Evolutionary conservation across 2,113 vertebrate species (phyloP).

Genomic region (Upupa epops): DNA sequence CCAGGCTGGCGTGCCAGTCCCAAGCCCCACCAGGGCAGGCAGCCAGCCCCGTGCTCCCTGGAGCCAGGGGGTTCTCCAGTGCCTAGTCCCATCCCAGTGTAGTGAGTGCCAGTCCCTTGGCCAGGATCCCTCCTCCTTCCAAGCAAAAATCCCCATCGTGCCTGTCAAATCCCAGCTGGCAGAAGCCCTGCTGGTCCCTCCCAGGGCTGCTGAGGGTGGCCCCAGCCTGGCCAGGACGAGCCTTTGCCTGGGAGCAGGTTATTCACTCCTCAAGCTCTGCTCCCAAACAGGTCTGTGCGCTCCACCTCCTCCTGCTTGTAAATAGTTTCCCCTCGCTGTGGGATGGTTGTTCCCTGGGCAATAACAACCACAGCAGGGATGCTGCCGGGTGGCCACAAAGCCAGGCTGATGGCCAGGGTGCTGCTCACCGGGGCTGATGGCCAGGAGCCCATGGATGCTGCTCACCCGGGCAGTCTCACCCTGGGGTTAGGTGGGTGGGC

Average conservation of each 20-base stretch:
- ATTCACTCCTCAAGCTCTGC: constrained; percentile 2
- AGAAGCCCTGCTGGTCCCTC: not conserved
- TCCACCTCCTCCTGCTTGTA: constrained; percentile 20
- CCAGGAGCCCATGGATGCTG: not conserved
- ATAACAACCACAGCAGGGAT: not conserved
- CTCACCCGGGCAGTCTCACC: not conserved
- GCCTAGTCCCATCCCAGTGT: fast-evolving
- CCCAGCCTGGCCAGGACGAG: not conserved
- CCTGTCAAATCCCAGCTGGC: not conserved
- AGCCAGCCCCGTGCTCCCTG: not conserved
- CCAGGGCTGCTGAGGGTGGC: not conserved
- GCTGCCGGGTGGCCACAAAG: not conserved
- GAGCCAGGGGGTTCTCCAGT: not conserved
- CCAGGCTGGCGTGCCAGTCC: not conserved
- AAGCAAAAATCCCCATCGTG: not conserved
- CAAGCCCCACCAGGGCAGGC: not conserved
- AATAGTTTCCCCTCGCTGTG: not conserved
- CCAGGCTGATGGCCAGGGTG: not conserved
- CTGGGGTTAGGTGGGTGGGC: not conserved
- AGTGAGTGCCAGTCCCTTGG: not conserved
- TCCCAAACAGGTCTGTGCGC: constrained; percentile 55
- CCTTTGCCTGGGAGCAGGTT: not conserved
- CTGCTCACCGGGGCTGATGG: not conserved
- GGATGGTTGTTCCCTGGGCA: not conserved
- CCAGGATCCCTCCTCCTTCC: not conserved